Percentiles rank a stretch among this genome's conserved stretches.
These are phyloP conservation scores for Trachelus tabidus DNA, from an alignment of 2,888 invertebrate genomes.

Conservation along the genomic window DNA sequence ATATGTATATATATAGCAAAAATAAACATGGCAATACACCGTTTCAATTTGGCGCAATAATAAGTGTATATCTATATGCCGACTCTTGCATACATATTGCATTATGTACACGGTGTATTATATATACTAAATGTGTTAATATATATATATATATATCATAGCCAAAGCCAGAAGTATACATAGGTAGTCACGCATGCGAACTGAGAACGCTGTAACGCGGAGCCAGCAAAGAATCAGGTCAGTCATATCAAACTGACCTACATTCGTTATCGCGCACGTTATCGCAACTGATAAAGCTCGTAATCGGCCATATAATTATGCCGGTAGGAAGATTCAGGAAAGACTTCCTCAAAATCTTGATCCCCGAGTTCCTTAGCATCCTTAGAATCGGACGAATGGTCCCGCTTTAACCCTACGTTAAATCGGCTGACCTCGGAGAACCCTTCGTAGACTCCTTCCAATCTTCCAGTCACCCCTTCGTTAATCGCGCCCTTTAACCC, in stretches of 20 bases:
- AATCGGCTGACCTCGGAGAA: not conserved
- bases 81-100: not conserved
- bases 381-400: not conserved
- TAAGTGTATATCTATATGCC: not conserved
- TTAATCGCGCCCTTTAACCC: not conserved
- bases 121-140: not conserved
- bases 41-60: not conserved
- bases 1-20: not conserved
- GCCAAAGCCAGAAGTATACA: not conserved
- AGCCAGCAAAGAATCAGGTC: slow-evolving; percentile 58
- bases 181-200: slow-evolving; percentile 38
- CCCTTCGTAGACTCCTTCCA: not conserved
- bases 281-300: slow-evolving; percentile 59
- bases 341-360: not conserved
- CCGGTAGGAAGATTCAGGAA: slow-evolving; percentile 38
- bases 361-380: not conserved
- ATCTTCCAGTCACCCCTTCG: not conserved
- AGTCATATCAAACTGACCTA: slow-evolving; percentile 65
- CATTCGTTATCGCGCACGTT: slow-evolving; percentile 60
- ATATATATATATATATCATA: not conserved
- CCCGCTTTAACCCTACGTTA: not conserved
- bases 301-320: slow-evolving; percentile 60
- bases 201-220: slow-evolving; percentile 38
- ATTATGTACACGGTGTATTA: not conserved
- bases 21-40: not conserved